phyloP scores from a whole-genome alignment of 2,888 invertebrate species.

The Pseudococcus jackbeardsleyi region DNA sequence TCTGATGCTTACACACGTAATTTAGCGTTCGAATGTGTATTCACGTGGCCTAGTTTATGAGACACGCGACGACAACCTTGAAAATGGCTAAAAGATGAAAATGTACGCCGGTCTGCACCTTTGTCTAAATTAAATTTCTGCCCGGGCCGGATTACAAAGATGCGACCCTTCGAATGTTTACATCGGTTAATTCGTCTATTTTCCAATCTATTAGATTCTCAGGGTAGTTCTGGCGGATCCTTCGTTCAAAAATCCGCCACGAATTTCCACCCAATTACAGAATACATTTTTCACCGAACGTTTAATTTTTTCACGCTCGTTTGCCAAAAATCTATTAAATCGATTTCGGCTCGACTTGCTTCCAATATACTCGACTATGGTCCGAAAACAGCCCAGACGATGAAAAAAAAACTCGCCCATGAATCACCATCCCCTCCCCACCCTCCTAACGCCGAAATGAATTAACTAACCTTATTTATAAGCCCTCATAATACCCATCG shows the following conservation, averaged over 20 bases:
- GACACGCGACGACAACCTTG: slow-evolving; percentile 54
- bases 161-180: not conserved
- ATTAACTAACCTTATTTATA: slow-evolving; percentile 62
- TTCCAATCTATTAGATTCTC: slow-evolving; percentile 36
- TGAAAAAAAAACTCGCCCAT: slow-evolving; percentile 34
- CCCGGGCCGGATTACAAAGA: not conserved
- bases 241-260: slow-evolving; percentile 1
- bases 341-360: slow-evolving; percentile 24
- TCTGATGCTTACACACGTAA: slow-evolving; percentile 45
- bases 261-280: slow-evolving; percentile 43
- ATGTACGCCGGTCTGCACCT: not conserved
- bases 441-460: not conserved
- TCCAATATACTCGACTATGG: not conserved
- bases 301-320: slow-evolving; percentile 33
- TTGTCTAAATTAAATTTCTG: slow-evolving; percentile 29
- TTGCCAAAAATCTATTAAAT: slow-evolving; percentile 52
- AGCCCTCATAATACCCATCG: slow-evolving; percentile 58
- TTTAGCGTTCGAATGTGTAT: slow-evolving; percentile 33
- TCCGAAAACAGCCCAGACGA: slow-evolving; percentile 12
- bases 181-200: slow-evolving; percentile 26
- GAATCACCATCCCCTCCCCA: not conserved
- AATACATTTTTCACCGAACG: slow-evolving; percentile 10
- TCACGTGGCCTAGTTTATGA: slow-evolving; percentile 48
- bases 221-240: not conserved
- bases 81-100: slow-evolving; percentile 33